phyloP scores from a whole-genome alignment of 2,113 vertebrate genomes.

The Chlamydotis undulata region DNA sequence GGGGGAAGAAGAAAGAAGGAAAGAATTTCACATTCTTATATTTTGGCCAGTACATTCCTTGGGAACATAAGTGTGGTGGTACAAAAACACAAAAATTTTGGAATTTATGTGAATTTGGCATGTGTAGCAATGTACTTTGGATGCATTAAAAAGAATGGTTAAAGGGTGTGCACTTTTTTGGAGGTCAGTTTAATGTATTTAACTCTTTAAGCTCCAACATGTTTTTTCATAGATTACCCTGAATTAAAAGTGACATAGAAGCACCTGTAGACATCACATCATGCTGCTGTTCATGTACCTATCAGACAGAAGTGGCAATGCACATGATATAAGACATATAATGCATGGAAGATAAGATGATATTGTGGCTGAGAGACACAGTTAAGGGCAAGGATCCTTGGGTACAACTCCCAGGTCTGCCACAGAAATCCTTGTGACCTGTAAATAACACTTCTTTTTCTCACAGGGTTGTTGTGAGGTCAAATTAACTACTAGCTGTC shows the following conservation, averaged over 20 bases:
- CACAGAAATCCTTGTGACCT: neutral
- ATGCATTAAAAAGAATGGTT: neutral
- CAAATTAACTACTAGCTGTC: neutral
- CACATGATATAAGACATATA: neutral
- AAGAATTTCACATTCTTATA: constrained; percentile 30
- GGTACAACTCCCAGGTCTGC: neutral
- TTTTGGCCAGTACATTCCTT: constrained; percentile 30
- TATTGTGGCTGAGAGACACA: neutral
- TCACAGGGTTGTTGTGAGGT: neutral
- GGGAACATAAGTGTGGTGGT: neutral
- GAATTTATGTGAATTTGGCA: constrained; percentile 34
- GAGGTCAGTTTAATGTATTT: neutral
- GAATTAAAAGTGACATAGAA: neutral
- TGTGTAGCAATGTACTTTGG: neutral
- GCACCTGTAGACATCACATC: neutral
- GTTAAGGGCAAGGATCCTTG: neutral
- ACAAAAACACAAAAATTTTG: constrained; percentile 12
- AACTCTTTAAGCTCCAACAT: neutral
- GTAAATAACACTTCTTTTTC: neutral
- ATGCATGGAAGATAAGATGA: neutral
- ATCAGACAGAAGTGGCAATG: neutral
- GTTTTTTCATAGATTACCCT: neutral
- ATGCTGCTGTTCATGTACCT: neutral
- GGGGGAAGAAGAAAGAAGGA: neutral
- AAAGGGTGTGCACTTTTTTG: neutral